phyloP scores from a whole-genome alignment of 1,140 invertebrate genomes.

The Drosophila kohkoa region DNA sequence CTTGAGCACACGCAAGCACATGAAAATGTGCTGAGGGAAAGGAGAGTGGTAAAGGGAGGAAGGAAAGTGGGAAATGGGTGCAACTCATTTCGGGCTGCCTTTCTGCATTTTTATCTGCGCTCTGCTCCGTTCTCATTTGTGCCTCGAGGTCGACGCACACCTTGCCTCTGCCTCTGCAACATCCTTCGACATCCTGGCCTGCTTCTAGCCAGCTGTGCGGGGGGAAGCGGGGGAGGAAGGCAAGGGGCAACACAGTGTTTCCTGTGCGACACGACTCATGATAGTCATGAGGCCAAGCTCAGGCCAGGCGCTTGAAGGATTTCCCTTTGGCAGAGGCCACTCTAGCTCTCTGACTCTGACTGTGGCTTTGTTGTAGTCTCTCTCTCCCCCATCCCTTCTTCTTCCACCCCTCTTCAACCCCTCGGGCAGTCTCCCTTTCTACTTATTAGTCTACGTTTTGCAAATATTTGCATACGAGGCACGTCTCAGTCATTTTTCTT shows the following conservation, averaged over 20 bases:
- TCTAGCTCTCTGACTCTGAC: constrained; percentile 10
- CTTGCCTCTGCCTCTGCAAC: not conserved
- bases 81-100: constrained; percentile 35
- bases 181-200: not conserved
- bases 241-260: constrained; percentile 9
- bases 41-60: not conserved
- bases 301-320: constrained; percentile 41
- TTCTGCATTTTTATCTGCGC: constrained; percentile 23
- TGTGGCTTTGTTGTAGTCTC: constrained; percentile 38
- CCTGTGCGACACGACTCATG: constrained; percentile 24
- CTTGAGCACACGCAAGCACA: constrained; percentile 37
- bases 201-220: not conserved
- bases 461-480: constrained; percentile 82
- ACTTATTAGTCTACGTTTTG: constrained; percentile 80
- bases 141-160: constrained; percentile 37
- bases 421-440: constrained; percentile 13
- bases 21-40: not conserved
- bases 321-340: constrained; percentile 33
- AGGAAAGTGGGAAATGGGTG: not conserved
- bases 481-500: constrained; percentile 79
- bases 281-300: constrained; percentile 33
- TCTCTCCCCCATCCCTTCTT: not conserved
- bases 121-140: constrained; percentile 32
- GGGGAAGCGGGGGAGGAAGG: not conserved
- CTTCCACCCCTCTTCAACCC: constrained; percentile 1